These are phyloP conservation scores for Protonemura montana DNA, from an alignment of 2,888 invertebrate genomes.

Conservation along the genomic window DNA sequence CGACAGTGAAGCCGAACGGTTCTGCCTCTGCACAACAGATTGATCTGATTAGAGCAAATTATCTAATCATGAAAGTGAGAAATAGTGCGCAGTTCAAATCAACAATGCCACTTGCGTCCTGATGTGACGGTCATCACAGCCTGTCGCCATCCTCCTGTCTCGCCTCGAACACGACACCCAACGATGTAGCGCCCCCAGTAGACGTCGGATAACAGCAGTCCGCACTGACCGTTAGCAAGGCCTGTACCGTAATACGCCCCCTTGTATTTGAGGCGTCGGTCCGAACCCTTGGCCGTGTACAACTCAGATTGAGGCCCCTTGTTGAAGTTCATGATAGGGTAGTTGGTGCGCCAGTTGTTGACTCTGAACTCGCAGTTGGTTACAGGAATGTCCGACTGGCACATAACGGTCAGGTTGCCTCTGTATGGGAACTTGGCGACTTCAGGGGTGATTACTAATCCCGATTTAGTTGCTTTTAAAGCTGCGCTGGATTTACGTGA, in stretches of 20 bases:
- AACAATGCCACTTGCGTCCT: not conserved
- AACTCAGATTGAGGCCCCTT: not conserved
- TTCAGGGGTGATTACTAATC: not conserved
- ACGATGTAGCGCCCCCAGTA: conserved; percentile 21
- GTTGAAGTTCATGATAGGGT: not conserved
- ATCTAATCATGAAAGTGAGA: not conserved
- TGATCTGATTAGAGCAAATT: not conserved
- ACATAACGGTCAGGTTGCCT: conserved; percentile 14
- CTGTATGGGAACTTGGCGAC: not conserved
- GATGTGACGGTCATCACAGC: not conserved
- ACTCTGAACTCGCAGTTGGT: not conserved
- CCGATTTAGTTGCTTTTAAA: not conserved
- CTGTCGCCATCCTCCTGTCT: conserved; percentile 19
- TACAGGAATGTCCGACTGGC: not conserved
- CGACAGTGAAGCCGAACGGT: not conserved
- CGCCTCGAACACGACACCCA: not conserved
- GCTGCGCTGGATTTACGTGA: not conserved
- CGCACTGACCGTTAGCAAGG: conserved; percentile 1
- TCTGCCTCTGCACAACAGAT: not conserved
- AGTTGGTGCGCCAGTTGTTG: not conserved
- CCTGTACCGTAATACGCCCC: not conserved
- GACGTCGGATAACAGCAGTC: not conserved
- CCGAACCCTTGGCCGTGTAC: not conserved
- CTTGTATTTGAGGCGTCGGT: not conserved
- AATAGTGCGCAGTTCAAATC: too few relatives aligned